phyloP scores from a whole-genome alignment of 35 echinoderm and acorn worm species.

The Apostichopus californicus region DNA sequence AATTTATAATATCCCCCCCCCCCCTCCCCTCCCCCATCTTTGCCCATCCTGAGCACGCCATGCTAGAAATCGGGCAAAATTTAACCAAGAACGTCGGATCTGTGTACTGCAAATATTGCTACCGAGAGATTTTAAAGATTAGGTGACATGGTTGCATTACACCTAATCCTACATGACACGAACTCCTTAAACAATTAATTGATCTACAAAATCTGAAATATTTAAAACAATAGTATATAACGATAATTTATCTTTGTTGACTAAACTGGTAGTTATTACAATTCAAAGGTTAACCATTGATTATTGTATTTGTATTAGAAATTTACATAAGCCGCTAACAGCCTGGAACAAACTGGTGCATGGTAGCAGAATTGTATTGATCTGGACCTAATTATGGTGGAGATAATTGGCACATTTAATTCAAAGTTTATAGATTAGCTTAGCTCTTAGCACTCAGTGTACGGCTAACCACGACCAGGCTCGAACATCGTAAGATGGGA shows the following conservation, averaged over 20 bases:
- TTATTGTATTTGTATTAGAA: not conserved
- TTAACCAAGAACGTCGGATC: too few relatives aligned
- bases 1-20: too few relatives aligned
- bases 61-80: too few relatives aligned
- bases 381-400: not conserved
- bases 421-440: not conserved
- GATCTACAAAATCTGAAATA: not conserved
- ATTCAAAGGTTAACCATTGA: not conserved
- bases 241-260: not conserved
- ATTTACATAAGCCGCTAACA: not conserved
- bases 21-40: too few relatives aligned
- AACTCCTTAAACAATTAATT: not conserved
- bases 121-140: not conserved
- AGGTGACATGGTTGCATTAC: not conserved
- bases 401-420: not conserved
- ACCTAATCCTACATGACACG: not conserved
- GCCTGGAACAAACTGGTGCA: not conserved
- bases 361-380: not conserved
- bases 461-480: not conserved
- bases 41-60: too few relatives aligned
- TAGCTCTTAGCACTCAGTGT: not conserved
- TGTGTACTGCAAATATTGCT: not conserved
- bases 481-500: too few relatives aligned
- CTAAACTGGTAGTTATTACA: not conserved
- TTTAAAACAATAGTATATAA: not conserved